Conservation (phyloP, 1,140 invertebrate species). For the Harlomillsia oculata region DNA sequence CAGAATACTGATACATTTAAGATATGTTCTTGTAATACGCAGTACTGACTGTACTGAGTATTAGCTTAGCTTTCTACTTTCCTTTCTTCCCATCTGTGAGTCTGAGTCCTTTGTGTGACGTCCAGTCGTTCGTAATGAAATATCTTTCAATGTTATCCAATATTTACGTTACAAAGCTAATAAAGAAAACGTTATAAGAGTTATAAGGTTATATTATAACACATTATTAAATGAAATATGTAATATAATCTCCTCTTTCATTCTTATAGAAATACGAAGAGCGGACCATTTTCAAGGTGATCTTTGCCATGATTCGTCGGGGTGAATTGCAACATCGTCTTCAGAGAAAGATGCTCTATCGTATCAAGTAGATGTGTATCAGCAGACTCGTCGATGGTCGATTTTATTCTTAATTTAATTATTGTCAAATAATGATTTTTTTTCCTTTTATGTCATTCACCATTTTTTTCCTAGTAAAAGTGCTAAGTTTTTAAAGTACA, state of each 20-base stretch:
- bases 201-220: no score
- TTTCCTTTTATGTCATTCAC: not conserved
- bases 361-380: conserved; percentile 54
- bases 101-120: not conserved
- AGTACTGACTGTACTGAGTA: no score
- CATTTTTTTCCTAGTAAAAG: not conserved
- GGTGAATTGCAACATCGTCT: conserved; percentile 91
- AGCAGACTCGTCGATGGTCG: not conserved
- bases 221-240: no score
- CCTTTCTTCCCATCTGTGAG: not conserved
- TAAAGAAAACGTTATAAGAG: no score
- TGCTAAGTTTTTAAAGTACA: not conserved
- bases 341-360: conserved; percentile 93
- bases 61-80: not conserved
- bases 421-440: not conserved
- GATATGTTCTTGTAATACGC: no score
- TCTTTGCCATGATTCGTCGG: conserved; percentile 83
- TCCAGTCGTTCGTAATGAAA: not conserved
- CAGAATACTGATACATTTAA: not conserved
- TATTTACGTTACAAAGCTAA: no score
- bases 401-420: not conserved
- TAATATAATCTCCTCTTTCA: no score
- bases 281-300: conserved; percentile 73
- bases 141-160: not conserved
- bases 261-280: conserved; percentile 80